phyloP scores from a whole-genome alignment of 2,888 invertebrate genomes.

The Anoplius nigerrimus region DNA sequence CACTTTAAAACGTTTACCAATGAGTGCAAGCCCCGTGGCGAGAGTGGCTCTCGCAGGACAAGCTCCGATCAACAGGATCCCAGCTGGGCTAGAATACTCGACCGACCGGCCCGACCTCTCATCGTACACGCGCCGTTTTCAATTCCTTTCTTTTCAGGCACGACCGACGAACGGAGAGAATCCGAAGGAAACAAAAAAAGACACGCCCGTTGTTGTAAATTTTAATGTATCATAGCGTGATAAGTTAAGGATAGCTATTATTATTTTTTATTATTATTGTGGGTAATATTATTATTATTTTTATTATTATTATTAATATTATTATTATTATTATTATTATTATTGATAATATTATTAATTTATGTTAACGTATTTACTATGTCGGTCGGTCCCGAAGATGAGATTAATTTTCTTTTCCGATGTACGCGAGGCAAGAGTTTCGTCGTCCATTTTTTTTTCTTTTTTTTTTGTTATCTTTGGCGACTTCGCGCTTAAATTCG shows the following conservation, averaged over 20 bases:
- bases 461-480: background rate
- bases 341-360: slow-evolving; percentile 13
- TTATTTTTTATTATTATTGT: slow-evolving; percentile 13
- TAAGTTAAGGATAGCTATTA: background rate
- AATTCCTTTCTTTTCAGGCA: background rate
- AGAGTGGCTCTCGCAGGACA: background rate
- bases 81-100: background rate
- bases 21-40: slow-evolving; percentile 1
- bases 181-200: background rate
- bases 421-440: too few relatives aligned
- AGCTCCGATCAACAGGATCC: background rate
- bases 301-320: slow-evolving; percentile 17
- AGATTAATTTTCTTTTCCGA: background rate
- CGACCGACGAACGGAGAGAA: slow-evolving; percentile 8
- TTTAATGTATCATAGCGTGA: slow-evolving; percentile 16
- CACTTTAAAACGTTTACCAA: slow-evolving; percentile 40
- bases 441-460: background rate
- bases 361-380: slow-evolving; percentile 2
- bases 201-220: slow-evolving; percentile 11
- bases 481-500: background rate
- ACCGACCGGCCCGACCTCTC: background rate
- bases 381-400: background rate
- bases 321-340: slow-evolving; percentile 14
- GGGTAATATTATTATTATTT: background rate
- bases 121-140: too few relatives aligned